Conservation (phyloP, 2,797 vertebrate genomes). For the Xenopus petersii region DNA sequence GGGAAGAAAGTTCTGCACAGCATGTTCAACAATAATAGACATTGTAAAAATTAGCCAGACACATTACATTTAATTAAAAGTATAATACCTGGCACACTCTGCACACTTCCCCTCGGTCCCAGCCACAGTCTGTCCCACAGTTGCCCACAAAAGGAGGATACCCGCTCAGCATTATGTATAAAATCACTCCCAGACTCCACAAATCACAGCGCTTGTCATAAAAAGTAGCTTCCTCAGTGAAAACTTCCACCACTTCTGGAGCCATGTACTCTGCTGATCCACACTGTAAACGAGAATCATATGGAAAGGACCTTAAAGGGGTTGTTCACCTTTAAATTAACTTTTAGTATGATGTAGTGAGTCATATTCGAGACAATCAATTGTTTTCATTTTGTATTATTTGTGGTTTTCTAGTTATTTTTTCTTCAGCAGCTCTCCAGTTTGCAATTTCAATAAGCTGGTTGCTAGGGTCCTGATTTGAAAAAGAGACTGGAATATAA, state of each 20-base stretch:
- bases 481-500: too few relatives aligned
- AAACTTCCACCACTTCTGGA: conserved; percentile 75
- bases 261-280: conserved; percentile 80
- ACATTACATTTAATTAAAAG: not conserved
- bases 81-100: conserved; percentile 68
- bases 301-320: too few relatives aligned
- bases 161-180: conserved; percentile 79
- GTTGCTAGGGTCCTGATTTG: too few relatives aligned
- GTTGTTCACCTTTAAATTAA: too few relatives aligned
- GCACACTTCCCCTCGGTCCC: conserved; percentile 76
- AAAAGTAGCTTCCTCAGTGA: conserved; percentile 75
- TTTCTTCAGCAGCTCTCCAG: too few relatives aligned
- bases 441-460: too few relatives aligned
- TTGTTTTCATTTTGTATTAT: too few relatives aligned
- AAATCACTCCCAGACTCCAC: conserved; percentile 77
- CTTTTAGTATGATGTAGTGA: too few relatives aligned
- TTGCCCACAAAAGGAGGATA: conserved; percentile 77
- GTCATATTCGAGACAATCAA: too few relatives aligned
- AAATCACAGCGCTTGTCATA: conserved; percentile 78
- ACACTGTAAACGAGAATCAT: conserved; percentile 57
- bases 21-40: too few relatives aligned
- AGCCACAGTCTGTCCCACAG: conserved; percentile 74
- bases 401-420: too few relatives aligned
- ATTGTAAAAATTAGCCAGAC: not conserved
- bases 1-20: too few relatives aligned